Conservation (phyloP, 2,888 invertebrate genomes). For the Pardosa pseudoannulata region DNA sequence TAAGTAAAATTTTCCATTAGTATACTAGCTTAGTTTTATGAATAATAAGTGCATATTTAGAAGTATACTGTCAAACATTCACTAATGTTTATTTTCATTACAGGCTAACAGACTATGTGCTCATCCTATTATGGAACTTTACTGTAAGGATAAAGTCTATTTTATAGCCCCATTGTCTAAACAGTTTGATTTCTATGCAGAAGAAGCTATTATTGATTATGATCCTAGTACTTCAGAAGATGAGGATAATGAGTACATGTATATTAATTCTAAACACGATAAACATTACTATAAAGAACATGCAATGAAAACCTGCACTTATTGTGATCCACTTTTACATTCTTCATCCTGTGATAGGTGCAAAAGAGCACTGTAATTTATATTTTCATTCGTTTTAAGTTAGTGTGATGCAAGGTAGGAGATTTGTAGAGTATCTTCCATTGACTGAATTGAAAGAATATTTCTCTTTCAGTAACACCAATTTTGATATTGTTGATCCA, state of each 20-base stretch:
- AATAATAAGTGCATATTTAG: too few relatives aligned
- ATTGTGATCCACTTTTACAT: constrained; percentile 43
- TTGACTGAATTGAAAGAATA: too few relatives aligned
- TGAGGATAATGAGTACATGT: constrained; percentile 1
- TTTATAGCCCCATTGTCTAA: constrained; percentile 79
- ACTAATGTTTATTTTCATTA: too few relatives aligned
- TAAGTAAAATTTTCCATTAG: too few relatives aligned
- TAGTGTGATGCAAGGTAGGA: too few relatives aligned
- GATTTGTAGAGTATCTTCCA: too few relatives aligned
- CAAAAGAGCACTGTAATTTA: constrained; percentile 14
- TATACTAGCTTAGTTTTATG: too few relatives aligned
- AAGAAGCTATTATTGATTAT: constrained; percentile 75
- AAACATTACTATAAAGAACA: constrained; percentile 12
- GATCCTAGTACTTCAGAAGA: constrained; percentile 44
- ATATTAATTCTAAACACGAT: background rate
- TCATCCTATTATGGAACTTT: constrained; percentile 79
- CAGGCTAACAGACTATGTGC: constrained; percentile 77
- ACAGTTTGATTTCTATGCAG: constrained; percentile 79
- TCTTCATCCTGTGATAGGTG: constrained; percentile 44
- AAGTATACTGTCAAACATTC: too few relatives aligned
- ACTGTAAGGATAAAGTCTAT: constrained; percentile 77
- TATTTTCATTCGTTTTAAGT: too few relatives aligned
- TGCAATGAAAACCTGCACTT: background rate
- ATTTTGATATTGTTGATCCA: too few relatives aligned
- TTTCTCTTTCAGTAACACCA: too few relatives aligned